phyloP scores from a whole-genome alignment of 2,113 vertebrate genomes.

The Tragelaphus scriptus region DNA sequence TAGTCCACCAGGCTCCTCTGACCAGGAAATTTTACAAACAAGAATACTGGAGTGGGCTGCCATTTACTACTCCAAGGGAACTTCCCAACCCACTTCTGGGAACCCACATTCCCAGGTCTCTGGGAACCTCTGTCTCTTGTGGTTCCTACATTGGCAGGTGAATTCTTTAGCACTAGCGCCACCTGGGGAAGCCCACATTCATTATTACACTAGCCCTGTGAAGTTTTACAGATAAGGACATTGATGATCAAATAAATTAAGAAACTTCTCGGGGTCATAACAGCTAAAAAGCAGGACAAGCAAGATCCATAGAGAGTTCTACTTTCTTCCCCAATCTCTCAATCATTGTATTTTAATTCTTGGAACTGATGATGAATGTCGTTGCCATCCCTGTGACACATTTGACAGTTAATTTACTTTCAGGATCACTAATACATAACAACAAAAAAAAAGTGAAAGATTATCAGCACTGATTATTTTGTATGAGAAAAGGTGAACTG shows the following conservation, averaged over 20 bases:
- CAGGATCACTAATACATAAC: background rate
- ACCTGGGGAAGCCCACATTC: background rate
- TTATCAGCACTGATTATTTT: conserved; percentile 41
- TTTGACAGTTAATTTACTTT: conserved; percentile 20
- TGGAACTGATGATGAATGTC: background rate
- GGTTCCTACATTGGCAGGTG: background rate
- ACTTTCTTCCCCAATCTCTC: background rate
- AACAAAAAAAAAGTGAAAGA: background rate
- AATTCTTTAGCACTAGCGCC: background rate
- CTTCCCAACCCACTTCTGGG: background rate
- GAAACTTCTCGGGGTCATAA: background rate
- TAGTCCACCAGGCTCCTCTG: background rate
- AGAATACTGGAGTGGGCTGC: background rate
- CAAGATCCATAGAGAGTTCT: background rate
- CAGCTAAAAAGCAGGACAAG: background rate
- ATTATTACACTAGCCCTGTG: background rate
- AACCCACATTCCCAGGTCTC: background rate
- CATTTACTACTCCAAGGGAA: background rate
- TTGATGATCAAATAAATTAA: background rate
- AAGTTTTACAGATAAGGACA: background rate
- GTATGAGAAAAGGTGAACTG: background rate
- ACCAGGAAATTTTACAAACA: background rate
- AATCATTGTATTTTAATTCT: conserved; percentile 5
- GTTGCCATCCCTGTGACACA: background rate
- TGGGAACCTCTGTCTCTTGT: background rate